Base-by-base conservation (phyloP, 2,888 invertebrate species). In the Cataglyphis albicans region DNA sequence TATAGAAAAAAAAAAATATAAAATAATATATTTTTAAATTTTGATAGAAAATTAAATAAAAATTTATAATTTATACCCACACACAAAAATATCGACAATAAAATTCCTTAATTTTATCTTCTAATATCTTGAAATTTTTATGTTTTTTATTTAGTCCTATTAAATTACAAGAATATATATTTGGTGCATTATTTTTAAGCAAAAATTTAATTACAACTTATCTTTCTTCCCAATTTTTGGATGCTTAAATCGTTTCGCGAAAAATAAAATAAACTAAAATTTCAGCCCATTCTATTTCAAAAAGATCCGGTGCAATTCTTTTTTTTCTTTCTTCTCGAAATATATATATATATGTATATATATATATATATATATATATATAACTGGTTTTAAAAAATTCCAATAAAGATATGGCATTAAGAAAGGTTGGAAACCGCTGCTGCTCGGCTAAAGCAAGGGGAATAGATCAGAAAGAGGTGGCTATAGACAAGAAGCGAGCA, bases 401-500 rank as follows among this genome's bases (percentile, higher is more conserved):
- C 59, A 48, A 73, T 48, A 80, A 72, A 80, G 73, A 72, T 72
- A 35, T 29, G 5, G 15, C 12, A 73, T 59, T 72, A 80, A 59
- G 44, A 57, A 29, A 72, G 57, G 73, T 80, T 80, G 78, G 78
- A 80, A 73, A 80, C 78, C 78, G 78, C 78, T 80, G 78, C 18
- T 61, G 41, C 18, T 21, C 21, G 21, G 21, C 67, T 41, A 78
- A 57, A 73, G 78, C 74, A 80, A 80, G 78, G 25, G 78, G 78
- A 80, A 80, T 80, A 80, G 78, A 80, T 80, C 78, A 80, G 78
- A 80, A 80, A 80, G 78, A 76, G 78, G 76, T 63, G 63, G 81
- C 44, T 74, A 84, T 74, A 86, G 88, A 78, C 86, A 86, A 87
- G 87, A 87, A 89, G 88, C 84, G 86, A 88, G 88, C 84, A 86